Percentiles rank a stretch among this genome's conserved stretches.
These are phyloP conservation scores for Dolichotis patagonum DNA, from an alignment of 2,113 vertebrate genomes.

Conservation along the genomic window DNA sequence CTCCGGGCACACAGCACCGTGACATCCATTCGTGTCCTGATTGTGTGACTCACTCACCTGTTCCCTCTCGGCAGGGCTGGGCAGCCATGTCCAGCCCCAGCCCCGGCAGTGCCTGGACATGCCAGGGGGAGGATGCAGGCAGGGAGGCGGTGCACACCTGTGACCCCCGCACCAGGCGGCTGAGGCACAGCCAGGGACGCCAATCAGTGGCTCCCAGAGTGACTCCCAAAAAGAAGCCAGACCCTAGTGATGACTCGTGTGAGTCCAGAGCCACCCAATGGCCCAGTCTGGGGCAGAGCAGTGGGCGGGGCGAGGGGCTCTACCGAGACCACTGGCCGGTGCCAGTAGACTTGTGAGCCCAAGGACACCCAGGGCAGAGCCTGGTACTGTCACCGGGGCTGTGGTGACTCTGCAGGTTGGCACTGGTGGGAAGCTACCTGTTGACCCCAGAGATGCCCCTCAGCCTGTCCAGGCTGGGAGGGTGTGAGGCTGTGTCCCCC, in stretches of 20 bases:
- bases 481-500: neutral
- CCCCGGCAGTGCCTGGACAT: neutral
- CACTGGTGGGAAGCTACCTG: too few species aligned
- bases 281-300: neutral
- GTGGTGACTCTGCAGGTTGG: neutral
- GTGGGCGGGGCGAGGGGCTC: neutral
- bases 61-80: neutral
- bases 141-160: neutral
- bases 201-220: neutral
- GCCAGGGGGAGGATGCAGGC: neutral
- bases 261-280: neutral
- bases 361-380: neutral
- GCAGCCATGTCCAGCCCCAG: neutral
- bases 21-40: neutral
- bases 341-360: fast-evolving
- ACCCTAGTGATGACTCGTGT: neutral
- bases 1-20: fast-evolving
- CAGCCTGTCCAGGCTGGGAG: neutral
- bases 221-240: neutral
- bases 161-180: neutral
- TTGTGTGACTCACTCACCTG: neutral
- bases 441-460: too few species aligned
- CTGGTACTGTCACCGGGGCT: neutral
- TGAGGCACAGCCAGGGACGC: neutral
- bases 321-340: neutral